Conservation (phyloP, 2,113 vertebrate species). For the Catharus bicknelli region DNA sequence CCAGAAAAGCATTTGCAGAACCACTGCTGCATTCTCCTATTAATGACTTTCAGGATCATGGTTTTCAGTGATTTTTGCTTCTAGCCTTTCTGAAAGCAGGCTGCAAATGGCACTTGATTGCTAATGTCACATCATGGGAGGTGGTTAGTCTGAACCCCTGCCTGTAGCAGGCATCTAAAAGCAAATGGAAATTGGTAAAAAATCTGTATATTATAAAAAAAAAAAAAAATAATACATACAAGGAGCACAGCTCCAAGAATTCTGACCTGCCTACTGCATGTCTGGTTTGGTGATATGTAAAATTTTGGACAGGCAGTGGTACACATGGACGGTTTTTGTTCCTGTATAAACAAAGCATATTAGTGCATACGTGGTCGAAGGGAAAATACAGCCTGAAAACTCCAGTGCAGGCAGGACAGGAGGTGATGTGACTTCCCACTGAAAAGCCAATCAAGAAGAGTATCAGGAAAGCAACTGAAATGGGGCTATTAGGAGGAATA, state of each 20-base stretch:
- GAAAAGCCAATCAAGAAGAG: background rate
- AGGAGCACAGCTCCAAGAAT: background rate
- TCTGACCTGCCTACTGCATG: background rate
- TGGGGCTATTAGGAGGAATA: background rate
- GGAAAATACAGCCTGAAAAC: background rate
- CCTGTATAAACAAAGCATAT: background rate
- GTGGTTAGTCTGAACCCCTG: background rate
- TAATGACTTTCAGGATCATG: background rate
- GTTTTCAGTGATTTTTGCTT: background rate
- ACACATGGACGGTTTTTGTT: constrained; percentile 25
- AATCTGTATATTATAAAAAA: background rate
- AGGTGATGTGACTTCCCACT: constrained; percentile 16
- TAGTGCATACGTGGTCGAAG: background rate
- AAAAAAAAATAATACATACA: background rate
- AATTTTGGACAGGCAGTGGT: background rate
- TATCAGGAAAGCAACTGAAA: constrained; percentile 1
- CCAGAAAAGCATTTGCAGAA: background rate
- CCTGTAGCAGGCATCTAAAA: background rate
- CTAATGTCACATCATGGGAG: background rate
- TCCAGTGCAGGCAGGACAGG: background rate
- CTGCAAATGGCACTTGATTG: constrained; percentile 23
- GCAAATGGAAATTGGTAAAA: background rate
- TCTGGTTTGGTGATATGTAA: constrained; percentile 11
- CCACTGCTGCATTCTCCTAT: background rate
- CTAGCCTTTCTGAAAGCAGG: background rate